Evolutionary conservation across 2,797 vertebrate species (phyloP), one percentile per base, ranked within the genome.

Genomic region (Antrozous pallidus): DNA sequence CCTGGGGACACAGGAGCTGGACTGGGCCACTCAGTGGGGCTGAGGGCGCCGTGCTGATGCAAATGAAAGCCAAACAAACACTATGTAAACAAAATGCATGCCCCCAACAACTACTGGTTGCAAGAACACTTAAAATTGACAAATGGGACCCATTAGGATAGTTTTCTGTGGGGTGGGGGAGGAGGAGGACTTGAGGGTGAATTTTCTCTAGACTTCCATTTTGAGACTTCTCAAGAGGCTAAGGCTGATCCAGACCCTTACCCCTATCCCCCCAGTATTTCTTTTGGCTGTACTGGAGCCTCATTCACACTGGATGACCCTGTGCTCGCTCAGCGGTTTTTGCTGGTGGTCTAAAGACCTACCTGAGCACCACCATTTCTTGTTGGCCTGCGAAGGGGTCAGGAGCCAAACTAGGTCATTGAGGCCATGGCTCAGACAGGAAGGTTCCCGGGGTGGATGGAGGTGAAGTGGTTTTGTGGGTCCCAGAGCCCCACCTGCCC

Each of bases 281-380:
- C 47, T 47, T 77, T 51, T 36, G 74, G n/a, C 42, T 26, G 9
- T 51, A 14, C 26, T 18, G 14, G 26, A 58, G 36, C 9, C 31
- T 31, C 36, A 38, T 63, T 40, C 26, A 36, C 20, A 54, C 5
- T 18, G 58, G 45, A 3, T 10, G 36, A 38, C 20, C 67, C 54
- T 4, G 8, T 28, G 8, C 17, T 1, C 3, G 11, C 10, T 24
- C 47, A 17, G 18, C 36, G 51, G 33, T 16, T 14, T 6, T 0
- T 4, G 17, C 11, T 8, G 28, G 26, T 12, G 33, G 22, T 45
- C 56, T 7, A 13, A 65, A 65, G 24, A 38, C 63, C 7, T 12
- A 10, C 33, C 74, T 49, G 13, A 2, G 31, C 5, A 33, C 11
- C 11, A 11, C 8, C 22, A 17, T 86, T 67, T 65, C 75, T 90